Evolutionary conservation across 92 coral and sea anemone species (phyloP), one percentile per base, ranked within the genome.

Genomic region (Bergia puertoricense): DNA sequence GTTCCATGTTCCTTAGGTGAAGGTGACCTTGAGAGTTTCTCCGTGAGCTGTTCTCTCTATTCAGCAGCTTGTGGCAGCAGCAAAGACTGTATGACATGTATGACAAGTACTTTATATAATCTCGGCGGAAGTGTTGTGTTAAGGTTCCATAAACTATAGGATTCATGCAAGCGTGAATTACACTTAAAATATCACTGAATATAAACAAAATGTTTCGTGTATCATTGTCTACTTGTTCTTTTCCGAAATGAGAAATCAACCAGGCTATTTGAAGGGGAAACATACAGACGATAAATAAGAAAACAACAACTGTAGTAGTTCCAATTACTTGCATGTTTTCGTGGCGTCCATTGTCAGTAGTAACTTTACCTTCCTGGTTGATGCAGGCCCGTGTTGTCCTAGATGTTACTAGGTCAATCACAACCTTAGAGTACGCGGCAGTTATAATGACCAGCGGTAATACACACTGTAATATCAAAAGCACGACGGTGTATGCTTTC

Each of bases 291-390:
- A 84, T 37, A 71, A 84, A 84, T 16, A 84, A 18, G 67, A 84
- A 2, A 16, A 84, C 87, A 6, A 84, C 77, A 3, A 84, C 79
- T 18, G 68, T 20, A 16, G 30, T 38, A 23, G 79, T 74, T 15
- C 87, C 79, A 69, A 84, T 46, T 13, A 84, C 87, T 71, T 84
- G 87, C 43, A 10, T 84, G 79, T 84, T 84, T 38, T 84, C 87
- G 16, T 71, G 75, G n/a, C 66, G 40, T 46, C 78, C 87, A 13
- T 39, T 84, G 48, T 84, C 78, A 14, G 87, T 71, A 0, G 87
- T 30, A 30, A 84, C 11, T 51, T 40, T 36, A 23, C 87, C 87
- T 84, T 48, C 62, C 6, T 84, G n/a, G 54, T 71, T 51, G 18
- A 84, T 16, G 14, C 79, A 45, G 15, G 79, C 87, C 23, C 87